Base-by-base conservation (phyloP, 2,797 vertebrate genomes). In the Limnodromus scolopaceus region DNA sequence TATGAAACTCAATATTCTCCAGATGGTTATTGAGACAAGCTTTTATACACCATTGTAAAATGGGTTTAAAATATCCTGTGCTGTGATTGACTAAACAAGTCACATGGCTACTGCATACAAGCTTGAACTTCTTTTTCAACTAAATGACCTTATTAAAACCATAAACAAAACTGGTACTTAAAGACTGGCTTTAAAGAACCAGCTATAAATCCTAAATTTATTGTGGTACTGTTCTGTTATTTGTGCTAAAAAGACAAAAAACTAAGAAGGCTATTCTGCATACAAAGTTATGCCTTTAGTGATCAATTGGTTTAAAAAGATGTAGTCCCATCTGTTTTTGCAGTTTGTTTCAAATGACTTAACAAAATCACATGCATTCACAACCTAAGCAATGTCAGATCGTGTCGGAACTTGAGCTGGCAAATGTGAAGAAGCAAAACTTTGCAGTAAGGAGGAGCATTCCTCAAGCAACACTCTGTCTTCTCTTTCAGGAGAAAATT, bases 1-100 rank as follows among this genome's bases (percentile, higher is more conserved):
- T 97, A 96, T 97, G 96, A 97, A 97, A 96, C 92, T 96, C 96
- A 95, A 94, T 97, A 96, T 96, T 96, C 96, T 97, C 96, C 97
- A 97, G 96, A 97, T 97, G 94, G 91, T 94, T 96, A 86, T 82
- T 94, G 92, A 96, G 90, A 95, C 70, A 95, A 94, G 76, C 39
- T 95, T 97, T 97, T 95, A 94, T 92, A 89, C 89, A 86, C 84
- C 85, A 92, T 91, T 97, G 92, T 97, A 97, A 97, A 97, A 95
- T n/a, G 78, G 57, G 74, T 96, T 96, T 97, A 91, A 97, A 96
- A 96, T 96, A 96, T 94, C 95, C 90, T 85, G 58, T 83, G 70
- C 89, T 92, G 77, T 95, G 96, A 96, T 93, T 96, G 91, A 96
- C 95, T 97, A 95, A 97, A 95, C 68, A 96, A 96, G 95, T 97